A percentile compares a stretch with the other conserved stretches of the same genome.
Evolutionary conservation across 2,113 vertebrate genomes (phyloP).

Genomic region (Lophius piscatorius): DNA sequence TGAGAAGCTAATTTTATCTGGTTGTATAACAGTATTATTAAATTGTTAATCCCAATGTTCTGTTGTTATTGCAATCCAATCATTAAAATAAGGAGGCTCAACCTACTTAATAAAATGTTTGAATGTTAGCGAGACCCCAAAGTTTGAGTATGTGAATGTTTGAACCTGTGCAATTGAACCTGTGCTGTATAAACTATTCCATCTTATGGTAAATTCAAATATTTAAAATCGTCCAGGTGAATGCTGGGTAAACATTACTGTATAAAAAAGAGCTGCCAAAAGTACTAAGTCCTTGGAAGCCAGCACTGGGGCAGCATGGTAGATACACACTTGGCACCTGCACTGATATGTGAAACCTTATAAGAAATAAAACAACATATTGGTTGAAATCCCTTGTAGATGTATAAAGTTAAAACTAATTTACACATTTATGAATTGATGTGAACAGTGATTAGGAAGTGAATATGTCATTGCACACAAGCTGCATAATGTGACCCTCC

Average conservation of each 20-base stretch:
- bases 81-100: too few relatives aligned
- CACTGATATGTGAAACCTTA: constrained; percentile 9
- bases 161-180: too few relatives aligned
- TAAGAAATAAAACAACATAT: background rate
- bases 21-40: too few relatives aligned
- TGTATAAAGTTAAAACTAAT: background rate
- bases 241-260: constrained; percentile 42
- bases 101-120: too few relatives aligned
- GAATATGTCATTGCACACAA: constrained; percentile 21
- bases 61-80: too few relatives aligned
- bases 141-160: too few relatives aligned
- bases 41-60: too few relatives aligned
- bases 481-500: constrained; percentile 20
- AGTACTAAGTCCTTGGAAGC: constrained; percentile 40
- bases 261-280: constrained; percentile 43
- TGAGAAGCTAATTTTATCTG: too few relatives aligned
- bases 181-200: background rate
- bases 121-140: too few relatives aligned
- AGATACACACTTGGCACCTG: constrained; percentile 17
- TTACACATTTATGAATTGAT: background rate
- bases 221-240: constrained; percentile 42
- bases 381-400: background rate
- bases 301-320: constrained; percentile 11
- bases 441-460: constrained; percentile 14
- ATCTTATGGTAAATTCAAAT: constrained; percentile 16